phyloP scores from a whole-genome alignment of 2,113 vertebrate genomes.

The Salvelinus alpinus region DNA sequence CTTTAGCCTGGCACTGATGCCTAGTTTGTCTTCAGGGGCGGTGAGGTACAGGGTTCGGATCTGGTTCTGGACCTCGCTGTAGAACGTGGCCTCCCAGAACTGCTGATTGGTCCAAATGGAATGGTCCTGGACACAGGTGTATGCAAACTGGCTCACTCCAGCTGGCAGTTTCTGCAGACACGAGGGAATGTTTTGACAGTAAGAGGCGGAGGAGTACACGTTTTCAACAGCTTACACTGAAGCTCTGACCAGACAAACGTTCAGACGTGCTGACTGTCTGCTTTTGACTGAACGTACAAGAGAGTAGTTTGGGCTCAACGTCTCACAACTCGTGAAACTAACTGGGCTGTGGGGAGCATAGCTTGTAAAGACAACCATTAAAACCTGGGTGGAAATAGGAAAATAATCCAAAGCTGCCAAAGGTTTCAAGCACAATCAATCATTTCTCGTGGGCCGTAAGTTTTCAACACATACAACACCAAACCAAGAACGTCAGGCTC shows the following conservation, averaged over 20 bases:
- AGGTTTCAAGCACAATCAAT: constrained; percentile 43
- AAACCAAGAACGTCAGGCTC: constrained; percentile 14
- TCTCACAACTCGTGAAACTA: constrained; percentile 21
- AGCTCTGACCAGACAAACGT: neutral
- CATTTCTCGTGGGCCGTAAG: constrained; percentile 35
- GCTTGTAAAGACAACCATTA: constrained; percentile 26
- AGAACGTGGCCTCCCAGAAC: constrained; percentile 98
- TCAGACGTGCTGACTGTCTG: neutral
- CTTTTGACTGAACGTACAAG: neutral
- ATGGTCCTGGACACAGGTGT: constrained; percentile 97
- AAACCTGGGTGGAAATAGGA: constrained; percentile 33
- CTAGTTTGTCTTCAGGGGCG: constrained; percentile 76
- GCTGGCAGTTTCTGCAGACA: constrained; percentile 86
- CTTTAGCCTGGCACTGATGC: constrained; percentile 74
- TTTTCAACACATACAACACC: constrained; percentile 42
- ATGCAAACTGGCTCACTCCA: constrained; percentile 95
- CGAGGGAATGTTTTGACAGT: constrained; percentile 6
- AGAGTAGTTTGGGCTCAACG: neutral
- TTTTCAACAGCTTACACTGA: neutral
- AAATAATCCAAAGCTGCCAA: constrained; percentile 23
- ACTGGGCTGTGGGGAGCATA: constrained; percentile 10
- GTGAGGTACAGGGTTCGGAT: constrained; percentile 91
- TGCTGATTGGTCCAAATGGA: constrained; percentile 95
- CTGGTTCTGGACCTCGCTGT: constrained; percentile 92
- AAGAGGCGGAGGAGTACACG: neutral